Conservation (phyloP, 2,797 vertebrate species). For the Sebastes oblongus region DNA sequence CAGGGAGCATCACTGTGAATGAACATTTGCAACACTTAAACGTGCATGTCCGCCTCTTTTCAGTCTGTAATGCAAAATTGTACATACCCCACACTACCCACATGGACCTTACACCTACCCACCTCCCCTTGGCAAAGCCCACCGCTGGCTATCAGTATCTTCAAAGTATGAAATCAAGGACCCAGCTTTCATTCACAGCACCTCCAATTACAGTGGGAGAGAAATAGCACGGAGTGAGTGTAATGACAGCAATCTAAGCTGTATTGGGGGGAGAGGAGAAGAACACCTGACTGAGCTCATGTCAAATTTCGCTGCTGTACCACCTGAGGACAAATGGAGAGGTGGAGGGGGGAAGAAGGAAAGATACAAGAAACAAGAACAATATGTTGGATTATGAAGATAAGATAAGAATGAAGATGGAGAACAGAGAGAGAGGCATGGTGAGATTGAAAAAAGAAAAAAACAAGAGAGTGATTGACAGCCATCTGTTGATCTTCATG, state of each 20-base stretch:
- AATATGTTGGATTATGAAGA: constrained; percentile 8
- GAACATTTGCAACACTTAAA: constrained; percentile 33
- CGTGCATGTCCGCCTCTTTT: background rate
- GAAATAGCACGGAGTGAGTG: constrained; percentile 51
- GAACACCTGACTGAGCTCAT: constrained; percentile 39
- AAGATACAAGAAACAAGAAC: background rate
- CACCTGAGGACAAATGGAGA: constrained; percentile 26
- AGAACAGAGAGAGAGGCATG: constrained; percentile 22
- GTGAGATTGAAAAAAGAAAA: constrained; percentile 3
- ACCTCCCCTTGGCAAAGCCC: constrained; percentile 8
- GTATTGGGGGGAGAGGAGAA: constrained; percentile 23
- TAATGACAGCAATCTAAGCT: constrained; percentile 66
- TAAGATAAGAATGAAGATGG: constrained; percentile 15
- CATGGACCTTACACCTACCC: background rate
- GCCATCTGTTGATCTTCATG: constrained; percentile 78
- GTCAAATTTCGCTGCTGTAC: constrained; percentile 27
- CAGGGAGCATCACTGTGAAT: constrained; percentile 3
- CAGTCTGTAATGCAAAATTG: background rate
- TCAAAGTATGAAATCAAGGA: constrained; percentile 65
- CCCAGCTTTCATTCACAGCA: constrained; percentile 57
- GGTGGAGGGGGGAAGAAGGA: background rate
- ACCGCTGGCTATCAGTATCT: constrained; percentile 42
- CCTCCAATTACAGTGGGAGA: constrained; percentile 63
- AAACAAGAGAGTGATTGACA: constrained; percentile 54
- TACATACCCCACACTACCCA: background rate